A percentile compares a stretch with the other conserved stretches of the same genome.
These are phyloP conservation scores for Rhinopomastus cyanomelas DNA, from an alignment of 2,113 vertebrate species.

Conservation along the genomic window DNA sequence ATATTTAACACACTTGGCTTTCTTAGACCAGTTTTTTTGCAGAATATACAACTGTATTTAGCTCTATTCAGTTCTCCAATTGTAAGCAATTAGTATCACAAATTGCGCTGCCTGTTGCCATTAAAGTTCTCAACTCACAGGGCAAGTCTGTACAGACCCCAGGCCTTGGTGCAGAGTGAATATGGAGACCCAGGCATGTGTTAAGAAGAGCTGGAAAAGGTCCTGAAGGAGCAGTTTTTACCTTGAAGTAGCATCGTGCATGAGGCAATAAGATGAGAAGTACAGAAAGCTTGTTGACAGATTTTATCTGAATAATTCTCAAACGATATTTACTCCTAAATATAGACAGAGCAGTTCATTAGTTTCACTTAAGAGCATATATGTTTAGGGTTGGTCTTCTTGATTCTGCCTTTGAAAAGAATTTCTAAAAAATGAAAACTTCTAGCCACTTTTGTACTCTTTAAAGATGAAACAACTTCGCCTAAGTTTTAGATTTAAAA, in stretches of 20 bases:
- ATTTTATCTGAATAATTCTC: neutral
- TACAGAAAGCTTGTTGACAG: neutral
- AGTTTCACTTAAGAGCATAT: neutral
- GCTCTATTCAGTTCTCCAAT: rapidly evolving
- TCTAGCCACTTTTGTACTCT: neutral
- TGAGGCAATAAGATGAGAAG: neutral
- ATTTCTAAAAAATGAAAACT: neutral
- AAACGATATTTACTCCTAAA: neutral
- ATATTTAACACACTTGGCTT: neutral
- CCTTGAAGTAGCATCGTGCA: neutral
- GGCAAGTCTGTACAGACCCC: neutral
- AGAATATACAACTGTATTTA: neutral
- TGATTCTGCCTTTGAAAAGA: neutral
- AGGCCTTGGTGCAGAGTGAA: neutral
- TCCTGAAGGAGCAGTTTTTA: neutral
- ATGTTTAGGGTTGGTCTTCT: neutral
- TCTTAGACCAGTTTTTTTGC: neutral
- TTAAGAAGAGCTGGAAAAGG: neutral
- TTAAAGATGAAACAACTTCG: neutral
- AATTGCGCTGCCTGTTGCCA: neutral
- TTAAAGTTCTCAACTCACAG: neutral
- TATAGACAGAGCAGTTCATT: neutral
- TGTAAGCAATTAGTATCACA: neutral
- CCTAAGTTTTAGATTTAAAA: neutral
- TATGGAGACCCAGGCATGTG: neutral